Conservation (phyloP, 2,797 vertebrate species). For the Tragopan temminckii region DNA sequence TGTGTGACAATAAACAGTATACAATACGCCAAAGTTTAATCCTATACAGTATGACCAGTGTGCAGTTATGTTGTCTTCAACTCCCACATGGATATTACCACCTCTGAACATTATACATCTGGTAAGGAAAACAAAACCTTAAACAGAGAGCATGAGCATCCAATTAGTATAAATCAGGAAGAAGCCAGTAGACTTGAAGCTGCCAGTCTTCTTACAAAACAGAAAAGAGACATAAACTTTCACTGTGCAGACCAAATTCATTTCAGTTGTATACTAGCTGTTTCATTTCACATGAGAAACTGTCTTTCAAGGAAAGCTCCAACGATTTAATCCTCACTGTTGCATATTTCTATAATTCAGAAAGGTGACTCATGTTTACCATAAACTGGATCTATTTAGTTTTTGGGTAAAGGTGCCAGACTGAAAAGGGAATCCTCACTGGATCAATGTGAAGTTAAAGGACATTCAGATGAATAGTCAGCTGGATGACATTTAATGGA, state of each 20-base stretch:
- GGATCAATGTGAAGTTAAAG: not conserved
- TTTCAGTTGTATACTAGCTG: not conserved
- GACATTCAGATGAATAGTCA: not conserved
- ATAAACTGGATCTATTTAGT: not conserved
- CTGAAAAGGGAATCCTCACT: not conserved
- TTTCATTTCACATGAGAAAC: not conserved
- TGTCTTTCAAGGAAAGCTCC: not conserved
- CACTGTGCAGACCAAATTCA: not conserved
- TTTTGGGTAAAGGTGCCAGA: not conserved
- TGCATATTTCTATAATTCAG: not conserved
- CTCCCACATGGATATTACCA: not conserved
- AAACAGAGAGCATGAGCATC: not conserved
- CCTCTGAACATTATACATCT: not conserved
- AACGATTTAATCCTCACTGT: not conserved
- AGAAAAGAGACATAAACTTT: not conserved
- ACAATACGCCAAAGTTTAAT: not conserved
- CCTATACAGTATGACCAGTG: fast-evolving
- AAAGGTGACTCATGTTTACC: not conserved
- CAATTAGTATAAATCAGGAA: not conserved
- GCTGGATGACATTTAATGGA: not conserved
- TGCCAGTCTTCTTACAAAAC: not conserved
- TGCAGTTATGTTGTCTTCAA: not conserved
- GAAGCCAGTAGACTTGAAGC: not conserved
- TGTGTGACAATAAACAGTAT: not conserved
- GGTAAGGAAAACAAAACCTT: not conserved